phyloP scores from a whole-genome alignment of 64 coral and sea anemone species.

The Montipora efflorescens region DNA sequence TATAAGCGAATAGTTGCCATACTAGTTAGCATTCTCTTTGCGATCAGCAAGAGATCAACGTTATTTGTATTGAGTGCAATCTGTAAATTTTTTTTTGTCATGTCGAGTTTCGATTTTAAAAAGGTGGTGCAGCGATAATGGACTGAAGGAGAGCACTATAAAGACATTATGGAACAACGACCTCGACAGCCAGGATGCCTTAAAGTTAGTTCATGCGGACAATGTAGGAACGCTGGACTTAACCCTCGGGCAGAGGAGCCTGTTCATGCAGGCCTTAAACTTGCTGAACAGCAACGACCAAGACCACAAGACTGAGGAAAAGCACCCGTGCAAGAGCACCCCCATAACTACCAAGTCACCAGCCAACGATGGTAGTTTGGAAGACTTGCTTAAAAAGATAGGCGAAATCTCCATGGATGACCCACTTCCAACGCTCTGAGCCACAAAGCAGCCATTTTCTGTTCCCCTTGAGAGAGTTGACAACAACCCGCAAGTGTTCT shows the following conservation, averaged over 20 bases:
- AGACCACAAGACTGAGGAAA: neutral
- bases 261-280: neutral
- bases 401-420: neutral
- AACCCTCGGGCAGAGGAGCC: conserved; percentile 25
- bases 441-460: neutral
- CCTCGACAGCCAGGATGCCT: conserved; percentile 30
- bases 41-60: too few species aligned
- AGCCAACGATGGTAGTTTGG: conserved; percentile 15
- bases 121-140: neutral
- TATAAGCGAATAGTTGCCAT: too few species aligned
- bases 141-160: neutral
- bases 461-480: neutral
- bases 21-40: too few species aligned
- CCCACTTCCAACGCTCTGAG: neutral
- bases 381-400: conserved; percentile 28
- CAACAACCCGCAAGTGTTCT: conserved; percentile 28
- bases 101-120: neutral
- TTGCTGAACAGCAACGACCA: neutral
- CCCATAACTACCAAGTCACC: conserved; percentile 37
- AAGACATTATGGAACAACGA: neutral
- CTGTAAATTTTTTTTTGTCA: neutral
- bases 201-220: neutral
- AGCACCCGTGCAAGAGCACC: neutral
- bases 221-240: neutral
- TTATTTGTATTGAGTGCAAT: too few species aligned